Conservation (phyloP, 1,140 invertebrate species). For the Drosophila subobscura region DNA sequence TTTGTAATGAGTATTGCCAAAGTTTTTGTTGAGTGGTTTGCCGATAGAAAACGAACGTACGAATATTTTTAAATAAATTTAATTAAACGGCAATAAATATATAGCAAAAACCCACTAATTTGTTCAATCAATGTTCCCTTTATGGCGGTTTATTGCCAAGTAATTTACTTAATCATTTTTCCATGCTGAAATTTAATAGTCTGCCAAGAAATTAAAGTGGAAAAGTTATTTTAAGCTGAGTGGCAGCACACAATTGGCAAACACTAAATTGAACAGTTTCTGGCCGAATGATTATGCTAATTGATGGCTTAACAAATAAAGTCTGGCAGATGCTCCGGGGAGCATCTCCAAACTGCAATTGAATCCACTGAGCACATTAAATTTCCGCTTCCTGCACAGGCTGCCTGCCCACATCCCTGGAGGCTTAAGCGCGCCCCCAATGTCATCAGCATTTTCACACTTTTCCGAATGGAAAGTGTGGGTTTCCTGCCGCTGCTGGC, state of each 20-base stretch:
- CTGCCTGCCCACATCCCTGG: conserved; percentile 3
- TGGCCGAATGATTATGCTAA: conserved; percentile 7
- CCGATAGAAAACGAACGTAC: too few relatives aligned
- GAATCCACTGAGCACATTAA: conserved; percentile 30
- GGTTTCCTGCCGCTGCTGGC: too few relatives aligned
- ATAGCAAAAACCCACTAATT: too few relatives aligned
- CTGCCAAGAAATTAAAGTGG: too few relatives aligned
- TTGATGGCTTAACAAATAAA: conserved; percentile 8
- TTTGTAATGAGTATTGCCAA: too few relatives aligned
- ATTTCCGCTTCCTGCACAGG: conserved; percentile 18
- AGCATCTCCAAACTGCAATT: conserved; percentile 12
- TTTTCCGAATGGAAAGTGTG: background rate
- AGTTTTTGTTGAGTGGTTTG: too few relatives aligned
- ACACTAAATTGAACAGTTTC: conserved; percentile 8
- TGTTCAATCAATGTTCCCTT: too few relatives aligned
- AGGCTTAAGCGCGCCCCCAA: conserved; percentile 22
- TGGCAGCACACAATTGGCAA: background rate
- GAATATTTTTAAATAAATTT: too few relatives aligned
- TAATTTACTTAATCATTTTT: too few relatives aligned
- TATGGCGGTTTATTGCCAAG: too few relatives aligned
- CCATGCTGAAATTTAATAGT: too few relatives aligned
- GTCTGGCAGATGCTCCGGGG: background rate
- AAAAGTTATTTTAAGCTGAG: background rate
- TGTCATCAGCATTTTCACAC: conserved; percentile 31
- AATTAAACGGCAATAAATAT: too few relatives aligned